Conservation (phyloP, 2,797 vertebrate genomes). For the Mormyrus hasselquistii region DNA sequence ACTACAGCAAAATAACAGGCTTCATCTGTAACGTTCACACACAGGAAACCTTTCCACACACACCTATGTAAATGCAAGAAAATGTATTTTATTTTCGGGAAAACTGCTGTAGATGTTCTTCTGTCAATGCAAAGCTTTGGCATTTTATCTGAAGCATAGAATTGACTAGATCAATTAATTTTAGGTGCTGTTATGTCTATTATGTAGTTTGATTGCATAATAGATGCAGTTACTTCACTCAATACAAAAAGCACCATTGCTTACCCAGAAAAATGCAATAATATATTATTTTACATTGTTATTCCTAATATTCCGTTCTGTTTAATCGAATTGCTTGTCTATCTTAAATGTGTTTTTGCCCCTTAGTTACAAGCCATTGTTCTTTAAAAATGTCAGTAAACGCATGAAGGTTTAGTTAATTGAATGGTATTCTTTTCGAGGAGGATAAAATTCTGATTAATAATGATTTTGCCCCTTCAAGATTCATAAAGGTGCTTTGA, state of each 20-base stretch:
- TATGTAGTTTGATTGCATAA: neutral
- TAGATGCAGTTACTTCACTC: neutral
- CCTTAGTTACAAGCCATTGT: neutral
- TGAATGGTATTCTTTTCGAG: neutral
- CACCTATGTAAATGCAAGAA: conserved; percentile 1
- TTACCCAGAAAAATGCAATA: neutral
- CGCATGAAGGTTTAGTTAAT: neutral
- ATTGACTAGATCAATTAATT: neutral
- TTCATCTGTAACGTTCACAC: neutral
- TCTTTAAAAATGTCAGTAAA: neutral
- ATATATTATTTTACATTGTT: neutral
- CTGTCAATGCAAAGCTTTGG: neutral
- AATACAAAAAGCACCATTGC: neutral
- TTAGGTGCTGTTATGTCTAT: neutral
- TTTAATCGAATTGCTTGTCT: neutral
- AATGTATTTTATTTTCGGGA: neutral
- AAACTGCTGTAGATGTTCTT: neutral
- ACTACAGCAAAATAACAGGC: neutral
- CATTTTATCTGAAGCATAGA: neutral
- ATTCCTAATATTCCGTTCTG: neutral
- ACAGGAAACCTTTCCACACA: neutral
- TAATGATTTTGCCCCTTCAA: neutral
- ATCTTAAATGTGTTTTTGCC: neutral
- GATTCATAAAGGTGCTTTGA: neutral
- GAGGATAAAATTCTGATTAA: neutral